phyloP scores from a whole-genome alignment of 2,113 vertebrate species.

The Cinclus cinclus region DNA sequence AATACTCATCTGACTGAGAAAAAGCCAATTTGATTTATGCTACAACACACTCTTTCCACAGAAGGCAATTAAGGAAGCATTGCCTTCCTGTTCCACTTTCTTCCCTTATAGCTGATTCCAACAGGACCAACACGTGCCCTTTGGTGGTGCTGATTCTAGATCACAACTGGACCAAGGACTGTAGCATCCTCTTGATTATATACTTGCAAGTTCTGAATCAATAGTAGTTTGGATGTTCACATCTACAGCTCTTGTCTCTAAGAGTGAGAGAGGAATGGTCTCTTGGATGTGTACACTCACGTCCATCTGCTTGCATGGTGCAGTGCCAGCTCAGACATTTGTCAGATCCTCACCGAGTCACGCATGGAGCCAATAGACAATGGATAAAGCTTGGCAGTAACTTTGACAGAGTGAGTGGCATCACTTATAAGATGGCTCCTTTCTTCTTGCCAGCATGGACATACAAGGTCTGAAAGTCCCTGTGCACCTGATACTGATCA shows the following conservation, averaged over 20 bases:
- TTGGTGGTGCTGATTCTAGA: background rate
- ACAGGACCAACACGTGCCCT: background rate
- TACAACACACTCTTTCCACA: background rate
- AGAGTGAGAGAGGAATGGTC: background rate
- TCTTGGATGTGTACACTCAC: background rate
- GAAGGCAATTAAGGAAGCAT: background rate
- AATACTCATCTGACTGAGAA: slow-evolving; percentile 18
- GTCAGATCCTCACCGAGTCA: background rate
- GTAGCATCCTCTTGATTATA: background rate
- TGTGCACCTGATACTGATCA: background rate
- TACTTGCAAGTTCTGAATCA: background rate
- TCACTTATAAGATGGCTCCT: background rate
- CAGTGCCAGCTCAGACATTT: slow-evolving; percentile 24
- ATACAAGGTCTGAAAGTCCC: background rate
- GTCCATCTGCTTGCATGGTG: slow-evolving; percentile 8
- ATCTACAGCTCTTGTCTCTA: background rate
- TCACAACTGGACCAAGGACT: slow-evolving; percentile 1
- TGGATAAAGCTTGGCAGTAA: background rate
- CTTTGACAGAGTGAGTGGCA: background rate
- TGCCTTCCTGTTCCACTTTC: background rate
- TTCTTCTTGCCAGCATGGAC: background rate
- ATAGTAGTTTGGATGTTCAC: background rate
- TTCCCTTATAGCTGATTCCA: background rate
- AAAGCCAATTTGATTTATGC: slow-evolving; percentile 45
- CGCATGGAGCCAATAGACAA: background rate